Evolutionary conservation across 2,113 vertebrate genomes (phyloP), one percentile per base, ranked within the genome.

Genomic region (Pseudopipra pipra): DNA sequence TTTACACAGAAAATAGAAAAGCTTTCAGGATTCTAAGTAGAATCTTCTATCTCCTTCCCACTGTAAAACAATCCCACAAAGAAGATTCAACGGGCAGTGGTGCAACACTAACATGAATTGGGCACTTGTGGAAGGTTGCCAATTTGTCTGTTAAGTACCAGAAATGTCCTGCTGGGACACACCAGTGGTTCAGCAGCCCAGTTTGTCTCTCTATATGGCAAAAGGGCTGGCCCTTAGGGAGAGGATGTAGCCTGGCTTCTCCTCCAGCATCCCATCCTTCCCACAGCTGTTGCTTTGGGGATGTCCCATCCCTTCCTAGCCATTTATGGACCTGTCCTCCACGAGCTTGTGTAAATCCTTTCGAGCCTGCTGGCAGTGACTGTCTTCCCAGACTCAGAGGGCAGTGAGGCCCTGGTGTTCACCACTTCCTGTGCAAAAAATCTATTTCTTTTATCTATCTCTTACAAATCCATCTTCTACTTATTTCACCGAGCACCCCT

Each of bases 81-180:
- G 58, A 44, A 73, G 72, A 49, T 1, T 1, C 37, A 41, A 2
- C 3, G 28, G 63, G 6, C 73, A 56, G 33, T 0, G 21, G 9
- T 72, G 30, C n/a, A 87, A 24, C 6, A 39, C 1, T 46, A 51
- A 68, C 0, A 1, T 11, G 24, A 59, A 67, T 0, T 1, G 2
- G 82, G 82, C 43, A 52, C 44, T 11, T 8, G 19, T 8, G 27
- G 22, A 41, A 52, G 30, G n/a, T 35, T 61, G 52, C 19, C 78
- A 39, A 0, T 12, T 8, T 28, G 43, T 24, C 33, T 61, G 1
- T 20, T 6, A 24, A 52, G 22, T 9, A 25, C 8, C 30, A 76
- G 33, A 63, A 73, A 31, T 17, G 33, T 10, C 55, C 3, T 12
- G 30, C 37, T 81, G 37, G 49, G 51, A 61, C 13, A 30, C 18